Conservation (phyloP, 2,888 invertebrate genomes). For the Fragum whitleyi region DNA sequence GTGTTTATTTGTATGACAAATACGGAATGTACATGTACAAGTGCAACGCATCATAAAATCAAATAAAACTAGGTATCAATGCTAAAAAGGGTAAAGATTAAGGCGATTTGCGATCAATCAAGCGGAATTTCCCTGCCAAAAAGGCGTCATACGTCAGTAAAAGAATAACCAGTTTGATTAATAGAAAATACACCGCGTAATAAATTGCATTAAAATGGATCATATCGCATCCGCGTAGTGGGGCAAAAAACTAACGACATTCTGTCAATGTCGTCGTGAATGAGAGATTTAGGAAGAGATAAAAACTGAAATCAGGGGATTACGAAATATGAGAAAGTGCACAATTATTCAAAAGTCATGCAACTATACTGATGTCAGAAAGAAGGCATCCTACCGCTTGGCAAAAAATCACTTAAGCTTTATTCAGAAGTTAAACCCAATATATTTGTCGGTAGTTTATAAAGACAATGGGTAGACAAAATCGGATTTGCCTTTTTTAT, state of each 20-base stretch:
- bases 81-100: background rate
- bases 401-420: too few species aligned
- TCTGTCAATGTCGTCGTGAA: background rate
- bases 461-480: too few species aligned
- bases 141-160: conserved; percentile 4
- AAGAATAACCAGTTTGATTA: conserved; percentile 4
- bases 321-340: background rate
- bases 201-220: conserved; percentile 4
- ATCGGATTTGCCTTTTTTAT: too few species aligned
- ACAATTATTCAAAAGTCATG: background rate
- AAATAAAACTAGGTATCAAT: background rate
- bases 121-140: background rate
- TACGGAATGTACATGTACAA: too few species aligned
- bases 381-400: too few species aligned
- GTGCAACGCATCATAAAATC: too few species aligned
- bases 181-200: background rate
- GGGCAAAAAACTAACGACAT: background rate
- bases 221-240: background rate
- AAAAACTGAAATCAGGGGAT: background rate
- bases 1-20: too few species aligned
- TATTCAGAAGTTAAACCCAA: too few species aligned
- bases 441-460: too few species aligned
- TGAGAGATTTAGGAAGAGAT: background rate
- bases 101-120: background rate
- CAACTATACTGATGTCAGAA: background rate